Evolutionary conservation across 2,797 vertebrate genomes (phyloP).

Genomic region (Enteromius argenteus): DNA sequence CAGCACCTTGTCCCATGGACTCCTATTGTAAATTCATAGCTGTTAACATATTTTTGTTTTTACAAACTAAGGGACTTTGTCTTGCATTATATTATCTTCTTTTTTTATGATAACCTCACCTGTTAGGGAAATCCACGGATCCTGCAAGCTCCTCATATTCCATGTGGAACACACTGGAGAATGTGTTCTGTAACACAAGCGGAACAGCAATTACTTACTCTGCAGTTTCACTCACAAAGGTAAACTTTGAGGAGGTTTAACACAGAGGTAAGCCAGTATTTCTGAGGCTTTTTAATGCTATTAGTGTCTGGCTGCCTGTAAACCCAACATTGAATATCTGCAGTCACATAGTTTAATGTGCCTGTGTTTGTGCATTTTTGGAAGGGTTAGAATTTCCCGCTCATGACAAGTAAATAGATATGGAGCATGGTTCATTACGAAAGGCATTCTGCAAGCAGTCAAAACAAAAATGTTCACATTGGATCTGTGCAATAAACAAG

Average conservation of each 20-base stretch:
- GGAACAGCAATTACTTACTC: conserved; percentile 37
- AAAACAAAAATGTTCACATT: conserved; percentile 37
- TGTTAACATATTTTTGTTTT: neutral
- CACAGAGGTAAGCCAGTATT: conserved; percentile 4
- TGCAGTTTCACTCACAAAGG: conserved; percentile 1
- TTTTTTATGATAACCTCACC: conserved; percentile 72
- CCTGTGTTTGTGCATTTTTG: conserved; percentile 46
- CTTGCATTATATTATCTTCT: neutral
- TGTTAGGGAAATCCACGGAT: conserved; percentile 79
- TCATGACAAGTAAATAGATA: conserved; percentile 62
- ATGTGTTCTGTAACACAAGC: conserved; percentile 86
- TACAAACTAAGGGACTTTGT: neutral
- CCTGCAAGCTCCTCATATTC: conserved; percentile 86
- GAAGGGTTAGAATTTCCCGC: conserved; percentile 54
- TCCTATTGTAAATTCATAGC: neutral
- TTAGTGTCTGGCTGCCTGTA: conserved; percentile 58
- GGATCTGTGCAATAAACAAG: conserved; percentile 56
- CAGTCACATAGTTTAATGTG: conserved; percentile 15
- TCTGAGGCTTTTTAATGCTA: conserved; percentile 47
- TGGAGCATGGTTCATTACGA: conserved; percentile 40
- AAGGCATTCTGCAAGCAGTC: conserved; percentile 35
- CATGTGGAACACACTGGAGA: conserved; percentile 97
- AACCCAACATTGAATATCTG: conserved; percentile 40
- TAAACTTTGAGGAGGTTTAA: conserved; percentile 21
- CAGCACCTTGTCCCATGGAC: neutral